Conservation (phyloP, 2,113 vertebrate species). For the Ophiodon elongatus region DNA sequence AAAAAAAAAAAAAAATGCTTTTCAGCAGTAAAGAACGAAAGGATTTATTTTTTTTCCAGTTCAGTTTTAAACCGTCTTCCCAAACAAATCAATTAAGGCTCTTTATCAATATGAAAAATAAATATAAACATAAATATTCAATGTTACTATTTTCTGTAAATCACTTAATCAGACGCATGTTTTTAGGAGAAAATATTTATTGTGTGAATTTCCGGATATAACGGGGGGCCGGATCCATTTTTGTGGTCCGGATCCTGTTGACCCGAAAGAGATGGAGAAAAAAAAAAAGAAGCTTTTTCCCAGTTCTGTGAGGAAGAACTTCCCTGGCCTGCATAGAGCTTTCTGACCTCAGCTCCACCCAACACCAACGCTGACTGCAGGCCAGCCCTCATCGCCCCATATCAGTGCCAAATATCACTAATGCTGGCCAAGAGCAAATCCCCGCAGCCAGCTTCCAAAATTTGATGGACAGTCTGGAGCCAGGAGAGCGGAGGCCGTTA, state of each 20-base stretch:
- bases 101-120: background rate
- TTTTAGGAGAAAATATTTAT: background rate
- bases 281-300: background rate
- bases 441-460: slow-evolving; percentile 1
- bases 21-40: background rate
- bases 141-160: background rate
- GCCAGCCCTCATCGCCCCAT: background rate
- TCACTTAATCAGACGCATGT: background rate
- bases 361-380: background rate
- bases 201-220: background rate
- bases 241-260: background rate
- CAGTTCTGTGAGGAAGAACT: background rate
- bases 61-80: background rate
- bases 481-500: slow-evolving; percentile 4
- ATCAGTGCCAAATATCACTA: slow-evolving; percentile 13
- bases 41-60: too few relatives aligned
- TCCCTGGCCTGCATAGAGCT: background rate
- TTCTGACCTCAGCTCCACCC: background rate
- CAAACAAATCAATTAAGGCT: background rate
- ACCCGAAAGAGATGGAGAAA: background rate
- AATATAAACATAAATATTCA: background rate
- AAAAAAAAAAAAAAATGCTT: background rate
- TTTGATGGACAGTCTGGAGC: background rate
- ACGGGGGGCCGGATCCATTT: background rate
- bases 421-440: slow-evolving; percentile 22